These are phyloP conservation scores for Coturnix japonica DNA, from an alignment of 2,113 vertebrate species.

Conservation along the genomic window DNA sequence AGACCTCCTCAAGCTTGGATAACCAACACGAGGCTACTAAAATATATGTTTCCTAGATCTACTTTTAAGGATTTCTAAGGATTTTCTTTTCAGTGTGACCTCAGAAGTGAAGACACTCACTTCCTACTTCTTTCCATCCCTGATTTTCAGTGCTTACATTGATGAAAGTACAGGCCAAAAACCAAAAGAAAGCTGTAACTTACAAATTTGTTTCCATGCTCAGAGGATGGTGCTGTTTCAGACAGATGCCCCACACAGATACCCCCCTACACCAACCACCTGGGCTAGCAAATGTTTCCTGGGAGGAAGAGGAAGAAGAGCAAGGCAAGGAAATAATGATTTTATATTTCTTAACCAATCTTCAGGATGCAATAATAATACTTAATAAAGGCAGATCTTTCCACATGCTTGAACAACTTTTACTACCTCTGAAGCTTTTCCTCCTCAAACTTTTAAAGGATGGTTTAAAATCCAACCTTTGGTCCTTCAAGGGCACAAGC, in stretches of 20 bases:
- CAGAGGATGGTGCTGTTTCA: constrained; percentile 48
- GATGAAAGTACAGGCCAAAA: neutral
- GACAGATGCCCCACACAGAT: neutral
- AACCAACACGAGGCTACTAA: neutral
- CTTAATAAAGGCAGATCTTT: constrained; percentile 2
- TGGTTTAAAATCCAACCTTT: constrained; percentile 1
- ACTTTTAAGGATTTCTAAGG: neutral
- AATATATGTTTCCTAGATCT: neutral
- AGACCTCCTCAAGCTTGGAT: neutral
- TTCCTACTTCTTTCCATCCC: neutral
- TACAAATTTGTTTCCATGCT: constrained; percentile 2
- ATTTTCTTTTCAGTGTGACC: neutral
- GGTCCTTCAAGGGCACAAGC: constrained; percentile 34
- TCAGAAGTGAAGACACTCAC: neutral
- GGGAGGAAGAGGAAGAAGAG: neutral
- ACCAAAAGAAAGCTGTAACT: neutral
- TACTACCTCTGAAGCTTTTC: constrained; percentile 35
- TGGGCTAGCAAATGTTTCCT: neutral
- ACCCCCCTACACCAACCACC: neutral
- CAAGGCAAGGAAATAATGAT: neutral
- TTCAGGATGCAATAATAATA: constrained; percentile 34
- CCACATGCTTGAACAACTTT: constrained; percentile 48
- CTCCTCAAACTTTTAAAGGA: neutral
- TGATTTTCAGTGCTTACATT: neutral
- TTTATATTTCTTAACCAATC: neutral